Evolutionary conservation across 2,888 invertebrate genomes (phyloP).

Genomic region (Machimus rusticus): DNA sequence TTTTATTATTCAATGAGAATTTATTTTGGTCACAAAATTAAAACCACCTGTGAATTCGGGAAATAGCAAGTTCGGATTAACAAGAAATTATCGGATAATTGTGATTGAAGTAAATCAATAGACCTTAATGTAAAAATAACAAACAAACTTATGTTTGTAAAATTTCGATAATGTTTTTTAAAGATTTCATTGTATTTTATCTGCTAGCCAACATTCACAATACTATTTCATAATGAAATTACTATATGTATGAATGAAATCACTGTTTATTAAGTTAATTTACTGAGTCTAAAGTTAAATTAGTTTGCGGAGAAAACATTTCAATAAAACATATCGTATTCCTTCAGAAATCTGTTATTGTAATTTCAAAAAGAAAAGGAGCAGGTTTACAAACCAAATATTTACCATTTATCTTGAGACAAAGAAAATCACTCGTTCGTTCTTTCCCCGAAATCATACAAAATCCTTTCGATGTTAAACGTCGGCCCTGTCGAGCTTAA

Average conservation of each 20-base stretch:
- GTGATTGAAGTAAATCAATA: neutral
- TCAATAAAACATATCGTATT: neutral
- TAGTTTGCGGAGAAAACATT: too few relatives aligned
- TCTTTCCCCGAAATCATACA: neutral
- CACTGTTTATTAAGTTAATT: too few relatives aligned
- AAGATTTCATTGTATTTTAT: neutral
- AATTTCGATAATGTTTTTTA: neutral
- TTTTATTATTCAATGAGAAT: neutral
- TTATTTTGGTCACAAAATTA: neutral
- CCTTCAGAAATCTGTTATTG: neutral
- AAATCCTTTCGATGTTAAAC: neutral
- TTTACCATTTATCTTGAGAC: neutral
- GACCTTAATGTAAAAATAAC: neutral
- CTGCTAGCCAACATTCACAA: too few relatives aligned
- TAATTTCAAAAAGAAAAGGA: neutral
- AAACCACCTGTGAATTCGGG: too few relatives aligned
- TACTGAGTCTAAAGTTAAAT: too few relatives aligned
- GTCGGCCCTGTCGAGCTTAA: neutral
- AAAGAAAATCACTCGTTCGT: neutral
- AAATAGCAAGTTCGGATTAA: neutral
- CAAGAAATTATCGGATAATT: neutral
- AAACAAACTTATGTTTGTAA: neutral
- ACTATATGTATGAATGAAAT: too few relatives aligned
- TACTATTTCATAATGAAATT: too few relatives aligned
- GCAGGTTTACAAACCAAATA: neutral